Evolutionary conservation across 2,113 vertebrate species (phyloP).

Genomic region (Gallinago jamesoni): DNA sequence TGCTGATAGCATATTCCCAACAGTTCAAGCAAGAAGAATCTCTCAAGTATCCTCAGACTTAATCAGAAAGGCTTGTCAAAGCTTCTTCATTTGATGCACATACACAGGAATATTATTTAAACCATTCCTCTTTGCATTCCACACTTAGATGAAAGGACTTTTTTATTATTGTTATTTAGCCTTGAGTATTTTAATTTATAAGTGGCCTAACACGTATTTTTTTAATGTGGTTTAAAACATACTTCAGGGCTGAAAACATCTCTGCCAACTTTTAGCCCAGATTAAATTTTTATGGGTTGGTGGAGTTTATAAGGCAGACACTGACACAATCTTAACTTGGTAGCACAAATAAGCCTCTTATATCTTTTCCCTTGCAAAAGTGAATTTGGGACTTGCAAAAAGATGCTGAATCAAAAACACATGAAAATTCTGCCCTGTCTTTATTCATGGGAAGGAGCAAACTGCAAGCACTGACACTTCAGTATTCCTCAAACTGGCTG

Average conservation of each 20-base stretch:
- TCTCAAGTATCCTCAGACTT: conserved; percentile 30
- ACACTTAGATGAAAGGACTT: conserved; percentile 42
- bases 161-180: conserved; percentile 56
- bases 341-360: not conserved
- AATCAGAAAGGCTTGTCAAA: conserved; percentile 40
- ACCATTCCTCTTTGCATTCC: conserved; percentile 19
- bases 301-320: not conserved
- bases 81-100: conserved; percentile 9
- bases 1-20: not conserved
- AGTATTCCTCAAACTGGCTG: not conserved
- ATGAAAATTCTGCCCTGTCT: not conserved
- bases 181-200: conserved; percentile 39
- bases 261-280: not conserved
- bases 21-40: not conserved
- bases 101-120: conserved; percentile 24
- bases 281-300: conserved; percentile 42
- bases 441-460: not conserved
- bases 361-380: not conserved
- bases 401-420: conserved; percentile 1
- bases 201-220: conserved; percentile 9
- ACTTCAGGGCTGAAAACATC: not conserved
- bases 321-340: not conserved
- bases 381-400: conserved; percentile 2
- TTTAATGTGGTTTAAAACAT: conserved; percentile 35
- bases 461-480: not conserved